phyloP scores from a whole-genome alignment of 2,797 vertebrate genomes.

The Menidia menidia region DNA sequence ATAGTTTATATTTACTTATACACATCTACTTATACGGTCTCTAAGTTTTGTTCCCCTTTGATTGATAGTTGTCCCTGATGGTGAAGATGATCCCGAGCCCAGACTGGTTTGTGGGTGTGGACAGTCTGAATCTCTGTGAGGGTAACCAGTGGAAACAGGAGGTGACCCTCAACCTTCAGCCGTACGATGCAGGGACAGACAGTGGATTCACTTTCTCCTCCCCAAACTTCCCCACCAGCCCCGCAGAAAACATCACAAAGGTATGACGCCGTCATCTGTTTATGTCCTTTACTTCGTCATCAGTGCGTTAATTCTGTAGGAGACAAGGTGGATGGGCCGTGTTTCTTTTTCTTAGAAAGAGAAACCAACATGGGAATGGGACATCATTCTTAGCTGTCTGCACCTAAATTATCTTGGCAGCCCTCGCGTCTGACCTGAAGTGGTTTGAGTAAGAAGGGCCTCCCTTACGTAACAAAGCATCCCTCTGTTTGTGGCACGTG shows the following conservation, averaged over 20 bases:
- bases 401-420: slow-evolving; percentile 51
- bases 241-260: slow-evolving; percentile 80
- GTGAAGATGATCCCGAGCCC: slow-evolving; percentile 83
- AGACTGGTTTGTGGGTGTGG: slow-evolving; percentile 82
- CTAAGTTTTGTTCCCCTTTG: slow-evolving; percentile 17
- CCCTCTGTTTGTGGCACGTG: slow-evolving; percentile 38
- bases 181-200: slow-evolving; percentile 85
- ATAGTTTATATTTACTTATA: background rate
- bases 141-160: slow-evolving; percentile 83
- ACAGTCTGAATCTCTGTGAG: slow-evolving; percentile 77
- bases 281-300: background rate
- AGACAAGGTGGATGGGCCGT: background rate
- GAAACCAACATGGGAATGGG: slow-evolving; percentile 14
- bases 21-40: background rate
- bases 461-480: slow-evolving; percentile 49
- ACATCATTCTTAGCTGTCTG: slow-evolving; percentile 51
- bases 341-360: slow-evolving; percentile 41
- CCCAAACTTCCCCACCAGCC: slow-evolving; percentile 79
- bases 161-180: slow-evolving; percentile 81
- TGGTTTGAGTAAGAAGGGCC: slow-evolving; percentile 42
- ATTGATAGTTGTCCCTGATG: slow-evolving; percentile 77
- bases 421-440: slow-evolving; percentile 44
- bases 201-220: slow-evolving; percentile 88
- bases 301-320: slow-evolving; percentile 12
- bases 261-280: slow-evolving; percentile 44